These are phyloP conservation scores for Biston betularia DNA, from an alignment of 2,888 invertebrate genomes.

Conservation along the genomic window DNA sequence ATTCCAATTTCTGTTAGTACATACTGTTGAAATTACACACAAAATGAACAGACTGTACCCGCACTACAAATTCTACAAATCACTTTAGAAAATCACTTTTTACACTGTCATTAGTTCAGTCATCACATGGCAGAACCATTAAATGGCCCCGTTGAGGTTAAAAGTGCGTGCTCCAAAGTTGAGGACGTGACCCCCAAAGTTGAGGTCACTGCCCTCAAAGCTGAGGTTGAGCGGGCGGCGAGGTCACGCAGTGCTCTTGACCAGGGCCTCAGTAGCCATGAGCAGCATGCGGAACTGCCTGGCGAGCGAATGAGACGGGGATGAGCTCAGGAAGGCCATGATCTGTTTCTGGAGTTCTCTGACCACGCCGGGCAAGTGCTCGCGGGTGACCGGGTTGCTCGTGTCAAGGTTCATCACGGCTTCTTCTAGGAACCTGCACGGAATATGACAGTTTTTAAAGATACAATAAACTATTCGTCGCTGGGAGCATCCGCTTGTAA, in stretches of 20 bases:
- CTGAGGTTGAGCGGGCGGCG: slow-evolving; percentile 13
- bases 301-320: slow-evolving; percentile 88
- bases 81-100: slow-evolving; percentile 12
- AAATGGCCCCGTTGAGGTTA: slow-evolving; percentile 9
- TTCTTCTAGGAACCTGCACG: slow-evolving; percentile 93
- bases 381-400: slow-evolving; percentile 91
- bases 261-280: slow-evolving; percentile 88
- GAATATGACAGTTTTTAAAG: neutral
- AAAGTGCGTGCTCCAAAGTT: neutral
- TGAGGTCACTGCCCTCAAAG: neutral
- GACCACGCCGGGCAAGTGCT: slow-evolving; percentile 93
- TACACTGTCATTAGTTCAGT: slow-evolving; percentile 13
- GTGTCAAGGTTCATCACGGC: slow-evolving; percentile 94
- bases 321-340: slow-evolving; percentile 87
- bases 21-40: neutral
- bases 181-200: neutral
- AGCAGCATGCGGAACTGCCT: slow-evolving; percentile 90
- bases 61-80: neutral
- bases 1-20: no score
- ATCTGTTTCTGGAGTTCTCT: slow-evolving; percentile 92
- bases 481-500: no score
- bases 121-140: slow-evolving; percentile 1
- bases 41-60: neutral
- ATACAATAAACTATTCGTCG: neutral
- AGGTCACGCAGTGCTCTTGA: slow-evolving; percentile 71